Percentiles rank a stretch among this genome's conserved stretches.
Evolutionary conservation across 1,140 invertebrate species (phyloP).

Genomic region (Cardiocondyla obscurior): DNA sequence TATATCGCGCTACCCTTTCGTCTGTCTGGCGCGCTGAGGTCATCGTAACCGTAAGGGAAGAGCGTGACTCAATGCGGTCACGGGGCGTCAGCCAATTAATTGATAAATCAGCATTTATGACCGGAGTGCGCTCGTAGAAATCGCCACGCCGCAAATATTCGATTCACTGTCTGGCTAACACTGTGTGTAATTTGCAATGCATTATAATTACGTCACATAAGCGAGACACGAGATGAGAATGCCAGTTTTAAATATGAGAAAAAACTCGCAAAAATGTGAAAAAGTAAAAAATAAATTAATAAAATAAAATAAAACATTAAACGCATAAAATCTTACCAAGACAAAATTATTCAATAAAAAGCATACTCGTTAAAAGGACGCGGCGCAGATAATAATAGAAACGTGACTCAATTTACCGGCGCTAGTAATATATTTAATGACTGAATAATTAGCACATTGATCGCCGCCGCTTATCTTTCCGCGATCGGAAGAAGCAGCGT

Average conservation of each 20-base stretch:
- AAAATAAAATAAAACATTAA: background rate
- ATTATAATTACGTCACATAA: background rate
- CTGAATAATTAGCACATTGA: background rate
- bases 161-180: slow-evolving; percentile 2
- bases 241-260: background rate
- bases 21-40: background rate
- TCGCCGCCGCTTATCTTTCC: background rate
- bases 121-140: slow-evolving; percentile 28
- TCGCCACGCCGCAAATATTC: background rate
- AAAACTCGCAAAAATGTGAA: background rate
- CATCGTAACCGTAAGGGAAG: slow-evolving; percentile 38
- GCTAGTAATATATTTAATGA: background rate
- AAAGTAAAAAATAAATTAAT: too few species aligned
- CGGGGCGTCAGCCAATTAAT: slow-evolving; percentile 58
- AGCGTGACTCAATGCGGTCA: slow-evolving; percentile 57
- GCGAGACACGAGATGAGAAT: background rate
- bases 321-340: background rate
- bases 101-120: slow-evolving; percentile 63
- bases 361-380: background rate
- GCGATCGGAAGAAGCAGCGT: background rate
- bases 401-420: background rate
- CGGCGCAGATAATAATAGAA: background rate
- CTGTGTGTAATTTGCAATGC: background rate
- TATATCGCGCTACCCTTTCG: background rate
- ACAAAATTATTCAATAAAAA: background rate